These are phyloP conservation scores for Amblyraja radiata DNA, from an alignment of 2,797 vertebrate species.

Conservation along the genomic window DNA sequence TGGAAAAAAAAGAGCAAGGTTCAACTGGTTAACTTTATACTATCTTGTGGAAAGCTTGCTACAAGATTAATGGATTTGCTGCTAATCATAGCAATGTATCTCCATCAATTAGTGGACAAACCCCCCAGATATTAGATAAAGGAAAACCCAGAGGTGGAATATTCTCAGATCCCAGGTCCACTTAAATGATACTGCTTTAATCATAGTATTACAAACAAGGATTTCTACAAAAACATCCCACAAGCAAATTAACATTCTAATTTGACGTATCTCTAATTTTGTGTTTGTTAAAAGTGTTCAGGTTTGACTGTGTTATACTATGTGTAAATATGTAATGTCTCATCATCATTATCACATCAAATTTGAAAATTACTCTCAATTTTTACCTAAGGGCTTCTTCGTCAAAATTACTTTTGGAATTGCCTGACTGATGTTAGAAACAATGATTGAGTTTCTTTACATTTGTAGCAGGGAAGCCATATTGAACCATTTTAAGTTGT, in stretches of 20 bases:
- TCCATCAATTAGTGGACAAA: background rate
- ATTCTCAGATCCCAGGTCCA: background rate
- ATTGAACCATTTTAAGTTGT: background rate
- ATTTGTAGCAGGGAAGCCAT: background rate
- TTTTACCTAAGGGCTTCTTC: background rate
- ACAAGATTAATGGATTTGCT: background rate
- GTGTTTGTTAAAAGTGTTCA: constrained; percentile 1
- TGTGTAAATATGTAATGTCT: constrained; percentile 34
- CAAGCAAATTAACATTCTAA: background rate
- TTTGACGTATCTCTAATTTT: background rate
- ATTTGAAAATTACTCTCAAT: constrained; percentile 3
- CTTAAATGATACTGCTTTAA: background rate
- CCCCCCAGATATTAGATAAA: background rate
- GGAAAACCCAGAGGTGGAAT: background rate
- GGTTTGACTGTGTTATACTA: background rate
- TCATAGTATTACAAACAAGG: background rate
- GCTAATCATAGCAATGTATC: background rate
- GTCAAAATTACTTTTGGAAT: background rate
- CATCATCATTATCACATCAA: constrained; percentile 30
- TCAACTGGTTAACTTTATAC: background rate
- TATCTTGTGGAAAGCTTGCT: background rate
- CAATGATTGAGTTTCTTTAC: background rate
- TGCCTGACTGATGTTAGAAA: background rate
- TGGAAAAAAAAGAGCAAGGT: background rate
- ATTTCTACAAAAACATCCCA: background rate